These are phyloP conservation scores for Agelaius tricolor DNA, from an alignment of 2,113 vertebrate species.

Conservation along the genomic window DNA sequence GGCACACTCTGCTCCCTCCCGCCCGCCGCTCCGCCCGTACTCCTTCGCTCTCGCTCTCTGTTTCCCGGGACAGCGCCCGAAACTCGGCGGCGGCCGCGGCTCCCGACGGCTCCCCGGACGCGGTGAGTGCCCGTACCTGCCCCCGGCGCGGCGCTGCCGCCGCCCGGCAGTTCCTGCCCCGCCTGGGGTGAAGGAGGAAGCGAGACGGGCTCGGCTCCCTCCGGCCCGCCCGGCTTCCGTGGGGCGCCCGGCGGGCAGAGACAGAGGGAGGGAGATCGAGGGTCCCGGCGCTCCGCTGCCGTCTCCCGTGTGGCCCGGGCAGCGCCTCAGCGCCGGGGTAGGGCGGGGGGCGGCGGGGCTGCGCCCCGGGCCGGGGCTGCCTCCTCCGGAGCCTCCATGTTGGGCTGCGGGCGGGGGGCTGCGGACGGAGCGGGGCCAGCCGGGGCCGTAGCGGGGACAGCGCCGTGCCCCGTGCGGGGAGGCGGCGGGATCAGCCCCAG, in stretches of 20 bases:
- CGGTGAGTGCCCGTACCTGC: neutral
- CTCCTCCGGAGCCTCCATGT: neutral
- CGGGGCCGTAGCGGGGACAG: neutral
- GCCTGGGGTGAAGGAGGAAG: slow-evolving; percentile 55
- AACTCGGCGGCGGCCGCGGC: neutral
- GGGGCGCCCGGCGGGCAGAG: neutral
- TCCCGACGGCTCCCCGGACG: neutral
- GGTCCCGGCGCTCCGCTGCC: neutral
- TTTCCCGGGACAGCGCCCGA: neutral
- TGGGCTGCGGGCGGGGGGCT: neutral
- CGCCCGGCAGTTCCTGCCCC: neutral
- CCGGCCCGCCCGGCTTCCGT: neutral
- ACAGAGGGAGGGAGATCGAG: neutral
- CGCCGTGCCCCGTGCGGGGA: neutral
- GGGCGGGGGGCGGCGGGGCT: neutral
- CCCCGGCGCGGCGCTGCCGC: neutral
- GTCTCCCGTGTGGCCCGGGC: neutral
- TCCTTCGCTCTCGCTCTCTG: neutral
- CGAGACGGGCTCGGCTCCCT: neutral
- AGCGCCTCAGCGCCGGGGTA: neutral
- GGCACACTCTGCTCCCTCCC: neutral
- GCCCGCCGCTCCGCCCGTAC: neutral
- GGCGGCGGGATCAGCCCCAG: neutral
- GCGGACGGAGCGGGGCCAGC: neutral
- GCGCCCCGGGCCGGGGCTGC: neutral